Evolutionary conservation across 2,797 vertebrate genomes (phyloP).

Genomic region (Buphagus erythrorhynchus): DNA sequence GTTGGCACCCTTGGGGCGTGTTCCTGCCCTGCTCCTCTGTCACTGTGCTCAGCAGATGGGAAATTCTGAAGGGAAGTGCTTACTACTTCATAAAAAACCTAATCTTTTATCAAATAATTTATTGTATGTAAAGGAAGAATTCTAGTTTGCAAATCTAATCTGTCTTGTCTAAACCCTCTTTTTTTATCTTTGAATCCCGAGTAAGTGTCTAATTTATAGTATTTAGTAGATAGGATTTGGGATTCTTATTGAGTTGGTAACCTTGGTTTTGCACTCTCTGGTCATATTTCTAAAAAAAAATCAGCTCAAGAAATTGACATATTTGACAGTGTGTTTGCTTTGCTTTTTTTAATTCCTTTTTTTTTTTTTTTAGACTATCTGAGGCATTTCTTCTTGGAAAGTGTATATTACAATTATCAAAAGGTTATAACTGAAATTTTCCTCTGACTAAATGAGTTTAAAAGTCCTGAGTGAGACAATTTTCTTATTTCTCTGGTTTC

Average conservation of each 20-base stretch:
- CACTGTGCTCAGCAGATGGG: accelerated
- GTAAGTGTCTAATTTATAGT: constrained; percentile 2
- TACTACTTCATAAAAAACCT: not conserved
- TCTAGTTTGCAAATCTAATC: constrained; percentile 5
- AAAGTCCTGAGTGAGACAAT: not conserved
- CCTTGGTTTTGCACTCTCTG: constrained; percentile 21
- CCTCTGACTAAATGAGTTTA: not conserved
- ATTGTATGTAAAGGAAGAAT: constrained; percentile 19
- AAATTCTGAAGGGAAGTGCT: not conserved
- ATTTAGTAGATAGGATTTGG: constrained; percentile 34
- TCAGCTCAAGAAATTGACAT: not conserved
- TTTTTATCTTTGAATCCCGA: constrained; percentile 25
- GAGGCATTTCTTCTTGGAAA: not conserved
- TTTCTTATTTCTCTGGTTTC: not conserved
- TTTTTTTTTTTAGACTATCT: not conserved
- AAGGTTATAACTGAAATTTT: not conserved
- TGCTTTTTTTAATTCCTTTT: not conserved
- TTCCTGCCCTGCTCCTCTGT: too few species aligned
- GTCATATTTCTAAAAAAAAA: not conserved
- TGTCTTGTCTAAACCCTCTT: not conserved
- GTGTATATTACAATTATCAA: not conserved
- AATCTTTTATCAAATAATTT: constrained; percentile 1
- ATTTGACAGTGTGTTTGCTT: constrained; percentile 27
- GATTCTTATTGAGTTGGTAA: not conserved
- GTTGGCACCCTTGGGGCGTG: too few species aligned